Conservation (phyloP, 2,113 vertebrate genomes). For the Polypterus bichir region DNA sequence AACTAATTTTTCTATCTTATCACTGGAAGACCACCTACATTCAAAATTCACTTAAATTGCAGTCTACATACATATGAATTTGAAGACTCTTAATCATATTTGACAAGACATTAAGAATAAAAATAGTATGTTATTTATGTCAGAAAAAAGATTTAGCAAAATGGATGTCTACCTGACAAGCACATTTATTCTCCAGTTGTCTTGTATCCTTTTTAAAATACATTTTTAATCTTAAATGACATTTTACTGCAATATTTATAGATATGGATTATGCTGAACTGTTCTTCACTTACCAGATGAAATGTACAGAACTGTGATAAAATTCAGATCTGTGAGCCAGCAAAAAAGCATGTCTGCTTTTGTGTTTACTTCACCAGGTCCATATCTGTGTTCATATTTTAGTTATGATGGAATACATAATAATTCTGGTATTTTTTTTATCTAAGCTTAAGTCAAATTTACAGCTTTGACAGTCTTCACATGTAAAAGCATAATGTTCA, state of each 20-base stretch:
- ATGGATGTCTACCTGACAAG: neutral
- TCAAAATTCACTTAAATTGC: slow-evolving; percentile 9
- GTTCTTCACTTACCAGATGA: too few species aligned
- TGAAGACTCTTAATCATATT: slow-evolving; percentile 1
- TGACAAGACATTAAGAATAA: slow-evolving; percentile 1
- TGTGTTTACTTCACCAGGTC: too few species aligned
- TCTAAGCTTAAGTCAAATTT: too few species aligned
- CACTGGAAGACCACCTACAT: slow-evolving; percentile 6
- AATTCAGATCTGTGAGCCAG: too few species aligned
- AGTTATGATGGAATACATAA: too few species aligned
- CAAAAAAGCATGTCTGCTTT: too few species aligned
- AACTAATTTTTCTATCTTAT: neutral
- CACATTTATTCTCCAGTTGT: neutral
- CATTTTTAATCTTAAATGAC: neutral
- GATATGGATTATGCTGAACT: neutral
- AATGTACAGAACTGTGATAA: too few species aligned
- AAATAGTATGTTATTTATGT: neutral
- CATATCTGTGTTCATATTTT: too few species aligned
- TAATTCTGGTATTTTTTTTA: too few species aligned
- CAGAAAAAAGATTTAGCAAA: slow-evolving; percentile 1
- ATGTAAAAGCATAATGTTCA: too few species aligned
- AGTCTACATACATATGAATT: slow-evolving; percentile 2
- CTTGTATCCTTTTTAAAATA: neutral
- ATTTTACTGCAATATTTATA: slow-evolving; percentile 1
- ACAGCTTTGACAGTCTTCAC: too few species aligned